Evolutionary conservation across 2,888 invertebrate species (phyloP), one percentile per base, ranked within the genome.

Genomic region (Resseliella maxima): DNA sequence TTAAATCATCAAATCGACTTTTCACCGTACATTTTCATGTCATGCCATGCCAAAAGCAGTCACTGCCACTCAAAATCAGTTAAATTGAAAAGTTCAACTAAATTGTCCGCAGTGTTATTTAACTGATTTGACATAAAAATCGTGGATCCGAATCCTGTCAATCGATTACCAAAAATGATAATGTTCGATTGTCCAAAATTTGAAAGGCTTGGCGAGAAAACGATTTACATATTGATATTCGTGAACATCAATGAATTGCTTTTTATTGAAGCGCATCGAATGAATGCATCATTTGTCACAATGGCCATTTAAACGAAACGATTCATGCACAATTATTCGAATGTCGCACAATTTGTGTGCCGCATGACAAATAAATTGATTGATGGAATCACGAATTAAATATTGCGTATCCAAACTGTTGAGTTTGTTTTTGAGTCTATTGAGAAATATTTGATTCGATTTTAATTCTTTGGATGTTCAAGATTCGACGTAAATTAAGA

Each of bases 201-300:
- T 3, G 15, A 72, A 72, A 10, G 15, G 27, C 15, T 1, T 72
- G 72, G 72, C n/a, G 72, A n/a, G 59, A 59, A 59, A 59, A 72
- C 31, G 15, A 31, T 72, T 72, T 72, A 72, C 27, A 72, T 72
- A 72, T 72, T 72, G 72, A 59, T 24, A 59, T 24, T 2, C 2
- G 50, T 10, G 10, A 59, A n/a, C 3, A n/a, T 59, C 24, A 24
- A 18, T 50, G 46, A 50, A 41, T 41, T 50, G 46, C 8, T 41
- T 18, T 8, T 18, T 8, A 18, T 8, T 1, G 8, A 8, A 15
- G 8, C 41, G 41, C 46, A 50, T 50, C 15, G 21, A n/a, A 72
- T 72, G 72, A 72, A 72, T 72, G 72, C 18, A 72, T 72, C 72
- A 72, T 72, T 72, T 72, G 72, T 72, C 72, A 72, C 31, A n/a